Percentiles rank a stretch among this genome's conserved stretches.
Conservation (phyloP, 2,888 invertebrate species). For the Cryptus viduatorius region DNA sequence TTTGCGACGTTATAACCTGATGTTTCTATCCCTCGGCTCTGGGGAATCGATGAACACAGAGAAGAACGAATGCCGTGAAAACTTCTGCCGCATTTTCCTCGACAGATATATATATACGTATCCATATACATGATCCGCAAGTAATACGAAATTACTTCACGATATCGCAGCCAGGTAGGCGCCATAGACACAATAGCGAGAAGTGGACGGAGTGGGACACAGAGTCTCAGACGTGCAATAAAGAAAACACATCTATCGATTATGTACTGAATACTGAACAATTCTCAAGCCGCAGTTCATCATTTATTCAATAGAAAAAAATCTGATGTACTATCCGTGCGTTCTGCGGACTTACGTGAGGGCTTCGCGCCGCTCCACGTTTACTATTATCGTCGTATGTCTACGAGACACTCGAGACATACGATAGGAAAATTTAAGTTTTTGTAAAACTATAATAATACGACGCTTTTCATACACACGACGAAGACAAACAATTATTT, state of each 20-base stretch:
- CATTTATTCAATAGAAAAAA: constrained; percentile 59
- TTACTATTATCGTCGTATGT: neutral
- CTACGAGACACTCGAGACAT: neutral
- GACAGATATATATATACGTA: constrained; percentile 8
- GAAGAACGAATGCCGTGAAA: neutral
- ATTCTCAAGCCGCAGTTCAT: constrained; percentile 38
- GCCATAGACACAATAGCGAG: constrained; percentile 27
- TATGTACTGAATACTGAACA: constrained; percentile 31
- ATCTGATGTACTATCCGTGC: neutral
- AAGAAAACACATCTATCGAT: constrained; percentile 54
- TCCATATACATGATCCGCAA: neutral
- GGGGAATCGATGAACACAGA: constrained; percentile 15
- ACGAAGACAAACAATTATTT: too few species aligned
- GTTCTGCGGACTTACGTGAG: neutral
- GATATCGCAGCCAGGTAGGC: constrained; percentile 27
- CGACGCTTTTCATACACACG: neutral
- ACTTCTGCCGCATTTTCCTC: constrained; percentile 18
- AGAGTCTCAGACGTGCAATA: neutral
- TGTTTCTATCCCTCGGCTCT: neutral
- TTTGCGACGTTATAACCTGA: constrained; percentile 13
- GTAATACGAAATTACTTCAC: constrained; percentile 16
- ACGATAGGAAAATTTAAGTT: neutral
- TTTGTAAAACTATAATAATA: neutral
- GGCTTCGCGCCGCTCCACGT: neutral
- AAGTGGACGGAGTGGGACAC: neutral